These are phyloP conservation scores for Allobates femoralis DNA, from an alignment of 2,797 vertebrate genomes.

Conservation along the genomic window DNA sequence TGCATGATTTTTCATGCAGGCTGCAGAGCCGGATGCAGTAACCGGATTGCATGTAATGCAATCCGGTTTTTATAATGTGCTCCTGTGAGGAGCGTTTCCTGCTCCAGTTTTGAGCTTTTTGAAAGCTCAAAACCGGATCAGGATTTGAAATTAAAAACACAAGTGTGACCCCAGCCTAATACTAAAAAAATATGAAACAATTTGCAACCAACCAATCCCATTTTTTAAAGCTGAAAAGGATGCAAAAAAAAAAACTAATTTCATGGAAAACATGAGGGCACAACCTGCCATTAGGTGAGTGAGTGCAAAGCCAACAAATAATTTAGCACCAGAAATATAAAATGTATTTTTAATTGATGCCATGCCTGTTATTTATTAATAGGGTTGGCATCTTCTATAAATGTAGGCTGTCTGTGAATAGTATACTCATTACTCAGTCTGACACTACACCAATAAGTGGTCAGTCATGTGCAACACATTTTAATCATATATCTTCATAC, in stretches of 20 bases:
- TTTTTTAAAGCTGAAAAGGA: no score
- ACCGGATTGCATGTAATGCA: no score
- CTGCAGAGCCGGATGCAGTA: no score
- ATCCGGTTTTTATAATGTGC: no score
- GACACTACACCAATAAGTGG: neutral
- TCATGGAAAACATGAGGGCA: neutral
- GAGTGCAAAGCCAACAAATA: neutral
- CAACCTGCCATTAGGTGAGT: neutral
- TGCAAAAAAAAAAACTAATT: neutral
- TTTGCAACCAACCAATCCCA: no score
- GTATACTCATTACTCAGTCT: neutral
- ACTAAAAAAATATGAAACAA: no score
- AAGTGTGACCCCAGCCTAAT: no score
- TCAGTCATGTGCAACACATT: neutral
- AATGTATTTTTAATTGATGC: neutral
- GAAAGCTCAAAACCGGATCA: no score
- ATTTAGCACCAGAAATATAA: neutral
- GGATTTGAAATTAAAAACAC: no score
- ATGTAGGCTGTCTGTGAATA: slow-evolving; percentile 2
- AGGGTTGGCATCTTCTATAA: neutral
- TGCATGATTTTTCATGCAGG: no score
- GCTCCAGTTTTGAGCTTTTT: no score
- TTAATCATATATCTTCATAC: slow-evolving; percentile 1
- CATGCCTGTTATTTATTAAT: slow-evolving; percentile 6
- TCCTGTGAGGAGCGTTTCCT: no score